These are phyloP conservation scores for Neodiprion lecontei DNA, from an alignment of 1,140 invertebrate genomes.

Conservation along the genomic window DNA sequence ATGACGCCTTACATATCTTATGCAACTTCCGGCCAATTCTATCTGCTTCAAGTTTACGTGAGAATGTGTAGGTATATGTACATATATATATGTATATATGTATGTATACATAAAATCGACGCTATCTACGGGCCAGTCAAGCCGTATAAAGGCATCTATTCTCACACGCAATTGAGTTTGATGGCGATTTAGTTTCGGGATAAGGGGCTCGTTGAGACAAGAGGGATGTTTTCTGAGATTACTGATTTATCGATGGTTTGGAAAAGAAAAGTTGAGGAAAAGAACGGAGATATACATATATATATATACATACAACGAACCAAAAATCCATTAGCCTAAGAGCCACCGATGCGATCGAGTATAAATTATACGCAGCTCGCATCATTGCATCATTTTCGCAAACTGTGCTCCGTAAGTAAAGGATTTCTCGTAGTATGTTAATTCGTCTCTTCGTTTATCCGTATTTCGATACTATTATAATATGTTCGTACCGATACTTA, in stretches of 20 bases:
- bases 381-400: no score
- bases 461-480: background rate
- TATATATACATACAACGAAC: no score
- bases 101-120: background rate
- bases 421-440: no score
- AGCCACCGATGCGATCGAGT: no score
- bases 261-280: background rate
- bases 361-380: no score
- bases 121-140: background rate
- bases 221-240: constrained; percentile 7
- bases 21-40: background rate
- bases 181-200: constrained; percentile 1
- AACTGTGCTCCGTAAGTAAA: no score
- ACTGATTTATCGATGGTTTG: background rate
- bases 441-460: background rate
- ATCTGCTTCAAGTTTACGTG: background rate
- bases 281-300: background rate
- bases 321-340: no score
- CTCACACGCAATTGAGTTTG: constrained; percentile 7
- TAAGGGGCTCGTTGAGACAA: background rate
- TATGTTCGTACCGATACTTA: background rate
- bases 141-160: constrained; percentile 5
- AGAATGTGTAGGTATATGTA: background rate
- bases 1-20: no score
- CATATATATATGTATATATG: no score